Evolutionary conservation across 2,113 vertebrate genomes (phyloP), one percentile per base, ranked within the genome.

Genomic region (Tapirus terrestris): DNA sequence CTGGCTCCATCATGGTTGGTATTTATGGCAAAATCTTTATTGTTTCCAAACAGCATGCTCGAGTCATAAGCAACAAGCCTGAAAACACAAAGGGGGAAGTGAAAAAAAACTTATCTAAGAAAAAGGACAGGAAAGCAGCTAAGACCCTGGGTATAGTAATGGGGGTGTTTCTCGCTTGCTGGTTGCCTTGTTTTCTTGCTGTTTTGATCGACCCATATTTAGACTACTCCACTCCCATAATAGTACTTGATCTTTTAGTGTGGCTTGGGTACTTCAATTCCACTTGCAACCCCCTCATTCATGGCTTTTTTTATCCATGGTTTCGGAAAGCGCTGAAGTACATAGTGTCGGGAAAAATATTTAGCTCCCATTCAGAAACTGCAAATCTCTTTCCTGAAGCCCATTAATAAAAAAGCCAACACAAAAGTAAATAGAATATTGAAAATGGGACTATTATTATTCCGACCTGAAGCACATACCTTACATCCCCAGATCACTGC

Each of bases 221-320:
- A 80, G 96, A 48, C 58, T 97, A 98, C 91, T 98, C 98, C 43
- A 98, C 97, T n/a, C 97, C 98, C 80, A 81, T 97, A 23, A 67
- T 92, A 39, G 53, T 97, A 16, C 97, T 98, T 29, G 98, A 98
- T 79, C 72, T 97, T 53, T 77, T 98, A 25, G 97, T 98, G 67
- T 98, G 98, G 97, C 98, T 98, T 65, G 98, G 98, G 5, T 98
- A 98, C 63, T 97, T 98, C 81, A 98, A 98, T 60, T 98, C 98
- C 13, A 98, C 98, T 18, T 98, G 97, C 53, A 98, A 98, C 77
- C 98, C 98, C 56, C 95, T 98, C 84, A 98, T 98, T 63, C 98
- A 98, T 75, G 98, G 98, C 3, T 98, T 98, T 53, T 98, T 98
- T 91, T 97, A 98, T 51, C 96, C 98, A 4, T 98, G 98, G 98